These are phyloP conservation scores for Acanthosepion lycidas DNA, from an alignment of 2,888 invertebrate species.

Conservation along the genomic window DNA sequence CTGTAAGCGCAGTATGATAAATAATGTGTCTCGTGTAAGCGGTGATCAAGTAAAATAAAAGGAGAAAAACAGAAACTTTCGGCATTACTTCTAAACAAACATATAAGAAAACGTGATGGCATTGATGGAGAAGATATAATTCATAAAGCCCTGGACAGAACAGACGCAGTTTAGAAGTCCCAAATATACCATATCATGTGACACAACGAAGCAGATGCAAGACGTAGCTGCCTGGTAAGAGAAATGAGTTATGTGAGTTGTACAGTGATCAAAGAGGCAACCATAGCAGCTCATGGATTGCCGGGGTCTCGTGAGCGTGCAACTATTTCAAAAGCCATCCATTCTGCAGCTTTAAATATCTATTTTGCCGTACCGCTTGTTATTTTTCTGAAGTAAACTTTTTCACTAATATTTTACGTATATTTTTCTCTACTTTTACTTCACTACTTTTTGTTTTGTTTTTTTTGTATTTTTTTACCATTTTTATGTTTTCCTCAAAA, in stretches of 20 bases:
- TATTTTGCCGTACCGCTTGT: not conserved
- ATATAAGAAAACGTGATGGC: not conserved
- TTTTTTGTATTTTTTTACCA: no score
- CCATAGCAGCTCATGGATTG: not conserved
- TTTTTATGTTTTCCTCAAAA: no score
- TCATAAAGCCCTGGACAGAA: not conserved
- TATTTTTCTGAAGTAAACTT: not conserved
- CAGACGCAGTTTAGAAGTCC: not conserved
- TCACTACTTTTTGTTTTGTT: not conserved
- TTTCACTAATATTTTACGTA: not conserved
- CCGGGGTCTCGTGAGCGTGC: not conserved
- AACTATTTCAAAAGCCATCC: constrained; percentile 7
- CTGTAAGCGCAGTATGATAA: not conserved
- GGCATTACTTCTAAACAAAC: not conserved
- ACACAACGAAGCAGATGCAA: not conserved
- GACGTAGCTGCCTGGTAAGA: not conserved
- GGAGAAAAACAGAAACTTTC: not conserved
- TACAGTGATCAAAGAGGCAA: not conserved
- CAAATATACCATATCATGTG: not conserved
- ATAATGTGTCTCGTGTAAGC: not conserved
- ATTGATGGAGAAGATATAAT: not conserved
- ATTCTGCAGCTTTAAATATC: not conserved
- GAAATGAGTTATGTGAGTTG: not conserved
- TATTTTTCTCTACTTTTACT: not conserved
- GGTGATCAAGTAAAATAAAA: not conserved